Percentiles rank a stretch among this genome's conserved stretches.
Evolutionary conservation across 2,888 invertebrate genomes (phyloP).

Genomic region (Achlya flavicornis): DNA sequence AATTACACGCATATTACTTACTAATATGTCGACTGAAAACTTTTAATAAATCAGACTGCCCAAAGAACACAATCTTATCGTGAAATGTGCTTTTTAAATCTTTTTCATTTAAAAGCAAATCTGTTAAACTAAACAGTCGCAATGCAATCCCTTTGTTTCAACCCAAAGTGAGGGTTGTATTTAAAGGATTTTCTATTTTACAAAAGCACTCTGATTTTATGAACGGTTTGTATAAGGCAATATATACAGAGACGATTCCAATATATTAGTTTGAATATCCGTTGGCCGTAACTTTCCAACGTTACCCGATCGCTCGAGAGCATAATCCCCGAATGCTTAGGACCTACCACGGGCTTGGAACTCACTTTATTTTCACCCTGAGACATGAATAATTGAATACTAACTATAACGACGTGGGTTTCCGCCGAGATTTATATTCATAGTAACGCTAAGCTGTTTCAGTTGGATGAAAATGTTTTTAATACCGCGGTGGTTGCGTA

Average conservation of each 20-base stretch:
- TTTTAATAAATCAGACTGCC: too few relatives aligned
- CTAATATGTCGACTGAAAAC: too few relatives aligned
- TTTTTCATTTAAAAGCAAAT: background rate
- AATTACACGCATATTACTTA: too few relatives aligned
- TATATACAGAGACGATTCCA: slow-evolving; percentile 13
- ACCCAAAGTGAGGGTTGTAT: background rate
- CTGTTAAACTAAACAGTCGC: background rate
- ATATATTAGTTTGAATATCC: slow-evolving; percentile 31
- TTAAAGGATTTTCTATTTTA: slow-evolving; percentile 10
- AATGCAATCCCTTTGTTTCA: background rate
- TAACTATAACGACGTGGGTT: slow-evolving; percentile 6
- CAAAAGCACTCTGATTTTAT: slow-evolving; percentile 29
- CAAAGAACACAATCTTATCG: background rate
- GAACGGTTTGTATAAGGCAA: slow-evolving; percentile 15
- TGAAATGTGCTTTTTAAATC: background rate
- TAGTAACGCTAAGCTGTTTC: slow-evolving; percentile 1
- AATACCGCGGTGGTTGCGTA: slow-evolving; percentile 5
- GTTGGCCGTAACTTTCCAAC: slow-evolving; percentile 25
- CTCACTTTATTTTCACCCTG: slow-evolving; percentile 15
- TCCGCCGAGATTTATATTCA: slow-evolving; percentile 7
- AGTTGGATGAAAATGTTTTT: slow-evolving; percentile 4
- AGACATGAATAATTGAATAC: slow-evolving; percentile 13
- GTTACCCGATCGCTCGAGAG: slow-evolving; percentile 14
- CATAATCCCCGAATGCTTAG: slow-evolving; percentile 17
- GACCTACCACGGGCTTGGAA: slow-evolving; percentile 15